Evolutionary conservation across 2,797 vertebrate genomes (phyloP), one percentile per base, ranked within the genome.

Genomic region (Pyrrhura leucotis): DNA sequence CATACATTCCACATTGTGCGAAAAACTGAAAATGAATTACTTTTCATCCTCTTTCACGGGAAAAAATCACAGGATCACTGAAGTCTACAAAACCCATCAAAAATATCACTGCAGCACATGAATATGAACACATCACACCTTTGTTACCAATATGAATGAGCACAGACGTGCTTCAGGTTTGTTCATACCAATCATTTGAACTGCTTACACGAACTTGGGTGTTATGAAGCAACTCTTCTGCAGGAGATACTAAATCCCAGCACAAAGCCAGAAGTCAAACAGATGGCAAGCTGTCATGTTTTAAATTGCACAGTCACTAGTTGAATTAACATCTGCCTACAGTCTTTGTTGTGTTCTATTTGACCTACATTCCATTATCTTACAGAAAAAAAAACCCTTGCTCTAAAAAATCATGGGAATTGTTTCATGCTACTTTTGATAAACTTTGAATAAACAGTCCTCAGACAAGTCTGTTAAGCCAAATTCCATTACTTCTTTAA

Each of bases 381-480:
- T 18, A 28, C 53, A 89, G 71, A 15, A 81, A 61, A 92, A 29
- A 45, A 53, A 7, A 0, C 7, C 3, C 29, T 35, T 80, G 51
- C 15, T 88, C 25, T 48, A 61, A 90, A 93, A 96, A 68, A 44
- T 61, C 29, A 83, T 69, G 67, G 86, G 90, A 94, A 95, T 83
- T 28, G 1, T 44, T 71, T 83, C 40, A 53, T 45, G 65, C 12
- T 76, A 35, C 5, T 95, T 91, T 85, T 90, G 86, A 95, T 82
- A 91, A 94, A 79, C 25, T 40, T 76, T 78, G 44, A 76, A 81
- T 69, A 93, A 93, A 88, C 71, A 90, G 45, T 66, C 33, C 29
- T 71, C 44, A 75, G 62, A 72, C 39, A 85, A 82, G 59, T 67
- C 48, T 61, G 12, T 54, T 75, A 73, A 90, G 90, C 19, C 14